phyloP scores from a whole-genome alignment of 1,140 invertebrate genomes.

The Oppia nitens region DNA sequence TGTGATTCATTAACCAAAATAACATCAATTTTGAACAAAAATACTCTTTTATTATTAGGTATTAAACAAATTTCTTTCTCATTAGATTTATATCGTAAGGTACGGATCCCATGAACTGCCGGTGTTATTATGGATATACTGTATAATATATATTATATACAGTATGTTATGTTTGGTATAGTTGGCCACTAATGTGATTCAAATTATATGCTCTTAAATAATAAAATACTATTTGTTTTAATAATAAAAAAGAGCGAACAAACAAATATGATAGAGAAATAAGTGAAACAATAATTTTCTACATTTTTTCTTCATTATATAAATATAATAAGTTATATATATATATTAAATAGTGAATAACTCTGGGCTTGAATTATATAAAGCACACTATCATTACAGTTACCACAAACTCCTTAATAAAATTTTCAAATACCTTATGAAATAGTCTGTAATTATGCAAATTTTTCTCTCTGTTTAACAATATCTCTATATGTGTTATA shows the following conservation, averaged over 20 bases:
- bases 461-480: neutral
- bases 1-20: too few relatives aligned
- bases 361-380: neutral
- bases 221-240: neutral
- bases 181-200: neutral
- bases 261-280: too few relatives aligned
- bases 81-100: neutral
- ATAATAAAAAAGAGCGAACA: too few relatives aligned
- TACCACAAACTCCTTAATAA: neutral
- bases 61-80: neutral
- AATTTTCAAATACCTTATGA: neutral
- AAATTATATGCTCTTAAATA: neutral
- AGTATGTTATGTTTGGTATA: too few relatives aligned
- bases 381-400: neutral
- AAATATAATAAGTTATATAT: neutral
- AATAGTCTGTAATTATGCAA: neutral
- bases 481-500: too few relatives aligned
- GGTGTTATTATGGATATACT: too few relatives aligned
- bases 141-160: too few relatives aligned
- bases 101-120: too few relatives aligned
- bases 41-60: too few relatives aligned
- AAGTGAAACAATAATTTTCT: too few relatives aligned
- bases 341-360: neutral
- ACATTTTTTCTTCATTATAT: too few relatives aligned
- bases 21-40: too few relatives aligned